Conservation (phyloP, 2,797 vertebrate species). For the Synaphobranchus kaupii region DNA sequence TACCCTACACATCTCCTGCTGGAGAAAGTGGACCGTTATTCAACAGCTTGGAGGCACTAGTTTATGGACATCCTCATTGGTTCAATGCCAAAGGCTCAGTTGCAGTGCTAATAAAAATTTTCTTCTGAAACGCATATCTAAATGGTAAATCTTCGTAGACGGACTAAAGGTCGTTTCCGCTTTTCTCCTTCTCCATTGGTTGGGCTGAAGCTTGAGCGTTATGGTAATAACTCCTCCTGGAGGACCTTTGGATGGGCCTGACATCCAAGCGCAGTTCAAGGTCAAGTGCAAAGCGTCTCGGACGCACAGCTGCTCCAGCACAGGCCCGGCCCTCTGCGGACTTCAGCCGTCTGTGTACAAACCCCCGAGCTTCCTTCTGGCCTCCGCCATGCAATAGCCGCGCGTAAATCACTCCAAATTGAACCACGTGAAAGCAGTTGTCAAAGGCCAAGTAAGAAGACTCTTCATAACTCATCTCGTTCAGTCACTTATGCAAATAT, state of each 20-base stretch:
- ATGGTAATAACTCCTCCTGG: not conserved
- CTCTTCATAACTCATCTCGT: slow-evolving; percentile 66
- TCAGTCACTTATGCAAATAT: slow-evolving; percentile 72
- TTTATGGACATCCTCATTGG: not conserved
- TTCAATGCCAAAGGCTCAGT: not conserved
- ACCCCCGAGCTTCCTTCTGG: slow-evolving; percentile 20
- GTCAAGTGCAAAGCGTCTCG: slow-evolving; percentile 57
- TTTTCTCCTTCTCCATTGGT: not conserved
- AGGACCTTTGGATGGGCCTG: not conserved
- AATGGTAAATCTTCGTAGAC: not conserved
- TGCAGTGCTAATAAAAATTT: not conserved
- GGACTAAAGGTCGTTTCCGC: not conserved
- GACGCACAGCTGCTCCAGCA: slow-evolving; percentile 62
- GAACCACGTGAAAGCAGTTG: slow-evolving; percentile 64
- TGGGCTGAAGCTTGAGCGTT: not conserved
- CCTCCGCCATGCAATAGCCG: slow-evolving; percentile 69
- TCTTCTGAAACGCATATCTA: not conserved
- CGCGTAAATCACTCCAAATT: slow-evolving; percentile 71
- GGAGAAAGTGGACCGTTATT: not conserved
- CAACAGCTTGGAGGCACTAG: not conserved
- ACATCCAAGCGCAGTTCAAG: slow-evolving; percentile 56
- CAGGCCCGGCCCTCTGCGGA: slow-evolving; percentile 47
- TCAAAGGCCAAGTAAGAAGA: slow-evolving; percentile 58
- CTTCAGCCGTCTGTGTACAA: slow-evolving; percentile 46
- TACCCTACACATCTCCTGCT: not conserved